A percentile compares a stretch with the other conserved stretches of the same genome.
These are phyloP conservation scores for Thalassarche chlororhynchos DNA, from an alignment of 2,113 vertebrate species.

Conservation along the genomic window DNA sequence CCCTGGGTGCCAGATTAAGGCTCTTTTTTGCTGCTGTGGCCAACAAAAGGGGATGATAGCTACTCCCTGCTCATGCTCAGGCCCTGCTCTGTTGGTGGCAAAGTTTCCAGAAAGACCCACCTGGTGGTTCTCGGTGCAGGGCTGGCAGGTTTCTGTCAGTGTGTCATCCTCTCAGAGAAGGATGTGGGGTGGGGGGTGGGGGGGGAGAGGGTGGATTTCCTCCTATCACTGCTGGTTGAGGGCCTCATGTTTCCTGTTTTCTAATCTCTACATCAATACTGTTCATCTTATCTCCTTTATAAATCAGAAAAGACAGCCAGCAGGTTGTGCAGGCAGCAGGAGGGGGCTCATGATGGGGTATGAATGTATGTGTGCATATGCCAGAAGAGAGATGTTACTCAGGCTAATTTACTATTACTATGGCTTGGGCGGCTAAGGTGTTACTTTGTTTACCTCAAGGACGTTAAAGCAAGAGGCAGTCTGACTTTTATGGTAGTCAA, in stretches of 20 bases:
- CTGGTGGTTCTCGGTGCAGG: neutral
- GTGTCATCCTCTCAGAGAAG: constrained; percentile 21
- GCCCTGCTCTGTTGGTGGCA: neutral
- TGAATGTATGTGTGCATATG: neutral
- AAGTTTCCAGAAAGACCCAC: constrained; percentile 39
- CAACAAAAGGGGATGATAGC: neutral
- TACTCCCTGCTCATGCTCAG: neutral
- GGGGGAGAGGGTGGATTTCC: constrained; percentile 54
- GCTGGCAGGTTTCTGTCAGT: neutral
- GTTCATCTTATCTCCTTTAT: constrained; percentile 45
- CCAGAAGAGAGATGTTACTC: neutral
- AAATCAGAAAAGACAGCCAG: constrained; percentile 11
- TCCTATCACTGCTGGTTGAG: constrained; percentile 17
- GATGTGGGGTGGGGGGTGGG: neutral
- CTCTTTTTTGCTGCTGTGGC: neutral
- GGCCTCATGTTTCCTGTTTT: constrained; percentile 73
- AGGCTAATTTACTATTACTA: neutral
- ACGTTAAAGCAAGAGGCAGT: neutral
- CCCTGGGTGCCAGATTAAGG: neutral
- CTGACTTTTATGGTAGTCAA: neutral
- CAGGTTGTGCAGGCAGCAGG: constrained; percentile 11
- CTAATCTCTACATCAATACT: constrained; percentile 64
- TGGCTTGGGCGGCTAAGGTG: neutral
- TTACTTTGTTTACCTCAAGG: neutral
- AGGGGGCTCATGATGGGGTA: neutral